Base-by-base conservation (phyloP, 2,113 vertebrate genomes). In the Kryptolebias marmoratus region DNA sequence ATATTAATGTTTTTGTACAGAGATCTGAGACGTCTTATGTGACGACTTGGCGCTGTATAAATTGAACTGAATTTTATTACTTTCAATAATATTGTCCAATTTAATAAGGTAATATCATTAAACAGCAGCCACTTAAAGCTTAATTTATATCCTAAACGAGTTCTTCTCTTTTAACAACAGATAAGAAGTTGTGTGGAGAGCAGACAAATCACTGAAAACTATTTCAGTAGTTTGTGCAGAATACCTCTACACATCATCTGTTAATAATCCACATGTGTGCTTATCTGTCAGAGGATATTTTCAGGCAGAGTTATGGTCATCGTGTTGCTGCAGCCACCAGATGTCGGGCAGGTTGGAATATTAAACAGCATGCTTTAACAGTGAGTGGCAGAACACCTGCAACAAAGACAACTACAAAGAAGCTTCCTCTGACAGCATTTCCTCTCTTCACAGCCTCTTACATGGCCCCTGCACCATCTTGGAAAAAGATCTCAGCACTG, bases 361-460 rank as follows among this genome's bases (percentile, higher is more conserved):
- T 93, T 89, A 89, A 91, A 90, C 88, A 85, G 89, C 64, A 77
- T 72, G 81, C 80, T 88, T 88, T 94, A 93, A 94, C 90, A 91
- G 79, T 94, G 91, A 94, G 83, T 92, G 93, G 91, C 94, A 93
- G 92, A 93, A 87, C 94, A 95, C 94, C 94, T 95, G 94, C 94
- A 94, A 86, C 90, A 90, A 89, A 92, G 88, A 81, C 88, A 88
- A 95, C 93, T 95, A 94, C 94, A 95, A 95, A 94, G 93, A 83
- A 79, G 50, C 63, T 86, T 81, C 84, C 65, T 75, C 80, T 92
- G 92, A 94, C 93, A 93, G 92, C 90, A 69, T 70, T 93, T 95
- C 91, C 74, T 89, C 81, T 87, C 85, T 68, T 65, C 85, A 90
- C 85, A 90, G 85, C 83, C 88, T 90, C 78, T 80, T 68, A 72